A percentile compares a stretch with the other conserved stretches of the same genome.
Evolutionary conservation across 2,888 invertebrate species (phyloP).

Genomic region (Plebejus anna): DNA sequence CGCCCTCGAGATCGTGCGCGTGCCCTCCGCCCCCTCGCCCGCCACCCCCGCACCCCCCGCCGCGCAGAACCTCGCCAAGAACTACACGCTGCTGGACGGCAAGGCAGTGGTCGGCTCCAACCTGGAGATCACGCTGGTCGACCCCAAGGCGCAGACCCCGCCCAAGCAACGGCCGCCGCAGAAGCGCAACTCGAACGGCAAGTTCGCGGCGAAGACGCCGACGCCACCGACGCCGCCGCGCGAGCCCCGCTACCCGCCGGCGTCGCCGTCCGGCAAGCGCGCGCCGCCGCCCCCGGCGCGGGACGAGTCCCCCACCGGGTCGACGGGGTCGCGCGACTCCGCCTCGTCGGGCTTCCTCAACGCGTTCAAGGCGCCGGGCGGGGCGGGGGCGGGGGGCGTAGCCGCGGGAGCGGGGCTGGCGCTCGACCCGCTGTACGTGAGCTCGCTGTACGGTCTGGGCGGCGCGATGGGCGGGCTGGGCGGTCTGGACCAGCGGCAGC

Average conservation of each 20-base stretch:
- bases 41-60: constrained; percentile 64
- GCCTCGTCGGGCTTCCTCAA: constrained; percentile 40
- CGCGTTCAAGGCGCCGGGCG: constrained; percentile 42
- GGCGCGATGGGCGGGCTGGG: constrained; percentile 61
- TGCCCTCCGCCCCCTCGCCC: constrained; percentile 53
- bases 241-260: constrained; percentile 48
- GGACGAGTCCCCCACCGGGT: constrained; percentile 58
- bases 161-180: constrained; percentile 59
- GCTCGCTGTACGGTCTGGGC: constrained; percentile 54
- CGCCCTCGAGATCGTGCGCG: constrained; percentile 80
- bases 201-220: constrained; percentile 72
- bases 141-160: constrained; percentile 60
- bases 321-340: constrained; percentile 49
- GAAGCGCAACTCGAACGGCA: constrained; percentile 78
- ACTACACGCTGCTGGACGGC: constrained; percentile 63
- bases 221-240: constrained; percentile 65
- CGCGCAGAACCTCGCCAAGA: constrained; percentile 71
- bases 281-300: constrained; percentile 58
- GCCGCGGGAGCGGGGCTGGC: constrained; percentile 44
- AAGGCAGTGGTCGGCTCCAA: constrained; percentile 81
- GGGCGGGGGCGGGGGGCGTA: constrained; percentile 28
- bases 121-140: constrained; percentile 85
- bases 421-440: constrained; percentile 64
- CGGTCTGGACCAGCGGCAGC: constrained; percentile 64
- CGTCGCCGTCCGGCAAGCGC: constrained; percentile 44